These are phyloP conservation scores for Achatina immaculata DNA, from an alignment of 1,140 invertebrate species.

Conservation along the genomic window DNA sequence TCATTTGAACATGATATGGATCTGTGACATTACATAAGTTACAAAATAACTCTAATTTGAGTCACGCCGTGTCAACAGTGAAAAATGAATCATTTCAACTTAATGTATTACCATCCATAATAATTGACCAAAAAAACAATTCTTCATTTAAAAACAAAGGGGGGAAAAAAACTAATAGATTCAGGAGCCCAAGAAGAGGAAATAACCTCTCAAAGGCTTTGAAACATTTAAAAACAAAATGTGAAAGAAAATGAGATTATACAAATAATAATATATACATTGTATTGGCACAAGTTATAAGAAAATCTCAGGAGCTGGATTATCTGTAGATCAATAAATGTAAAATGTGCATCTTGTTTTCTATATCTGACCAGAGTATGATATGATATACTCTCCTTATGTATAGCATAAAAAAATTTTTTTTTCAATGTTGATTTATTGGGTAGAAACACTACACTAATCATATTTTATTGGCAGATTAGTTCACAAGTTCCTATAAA, in stretches of 20 bases:
- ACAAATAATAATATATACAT: background rate
- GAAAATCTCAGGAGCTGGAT: constrained; percentile 18
- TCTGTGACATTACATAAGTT: too few species aligned
- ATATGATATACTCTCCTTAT: constrained; percentile 18
- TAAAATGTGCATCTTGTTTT: constrained; percentile 27
- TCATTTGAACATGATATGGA: too few species aligned
- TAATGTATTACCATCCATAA: too few species aligned
- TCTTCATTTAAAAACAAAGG: too few species aligned
- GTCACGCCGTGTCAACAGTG: too few species aligned
- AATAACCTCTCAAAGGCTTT: background rate
- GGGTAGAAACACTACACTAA: too few species aligned
- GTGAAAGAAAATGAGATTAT: background rate
- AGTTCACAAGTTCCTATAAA: background rate
- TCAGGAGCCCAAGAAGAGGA: constrained; percentile 9
- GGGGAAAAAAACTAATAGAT: too few species aligned
- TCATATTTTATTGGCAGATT: too few species aligned
- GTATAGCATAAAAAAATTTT: constrained; percentile 7
- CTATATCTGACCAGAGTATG: constrained; percentile 2
- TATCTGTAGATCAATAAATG: constrained; percentile 18
- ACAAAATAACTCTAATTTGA: too few species aligned
- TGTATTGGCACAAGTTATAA: constrained; percentile 30
- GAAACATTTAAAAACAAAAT: background rate
- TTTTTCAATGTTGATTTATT: too few species aligned
- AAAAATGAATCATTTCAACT: too few species aligned
- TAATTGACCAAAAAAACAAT: too few species aligned